These are phyloP conservation scores for Lithophane ornitopus DNA, from an alignment of 2,888 invertebrate species.

Conservation along the genomic window DNA sequence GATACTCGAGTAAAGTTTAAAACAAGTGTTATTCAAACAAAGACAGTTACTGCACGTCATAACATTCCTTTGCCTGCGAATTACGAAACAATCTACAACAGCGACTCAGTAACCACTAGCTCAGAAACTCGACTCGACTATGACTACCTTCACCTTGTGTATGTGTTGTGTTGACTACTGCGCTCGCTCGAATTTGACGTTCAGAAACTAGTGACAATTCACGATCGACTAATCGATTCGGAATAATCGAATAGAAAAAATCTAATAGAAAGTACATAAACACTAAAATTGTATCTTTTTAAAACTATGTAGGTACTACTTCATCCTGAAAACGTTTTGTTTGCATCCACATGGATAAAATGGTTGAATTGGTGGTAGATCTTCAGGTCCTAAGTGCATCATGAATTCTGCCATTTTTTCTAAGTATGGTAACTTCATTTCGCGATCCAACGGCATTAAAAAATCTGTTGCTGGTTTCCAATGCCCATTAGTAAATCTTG, in stretches of 20 bases:
- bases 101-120: constrained; percentile 78
- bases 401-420: constrained; percentile 77
- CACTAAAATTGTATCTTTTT: background rate
- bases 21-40: constrained; percentile 86
- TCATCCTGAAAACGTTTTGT: constrained; percentile 59
- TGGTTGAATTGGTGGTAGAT: constrained; percentile 76
- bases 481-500: constrained; percentile 79
- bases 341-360: constrained; percentile 77
- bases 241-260: constrained; percentile 3
- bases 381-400: constrained; percentile 73
- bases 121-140: constrained; percentile 38
- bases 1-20: constrained; percentile 75
- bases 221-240: constrained; percentile 20
- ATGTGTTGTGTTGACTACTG: constrained; percentile 48
- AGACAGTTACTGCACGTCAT: constrained; percentile 90
- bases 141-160: constrained; percentile 51
- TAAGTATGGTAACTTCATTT: constrained; percentile 81
- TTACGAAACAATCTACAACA: constrained; percentile 75
- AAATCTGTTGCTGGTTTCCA: constrained; percentile 86
- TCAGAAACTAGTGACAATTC: constrained; percentile 49
- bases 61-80: constrained; percentile 84
- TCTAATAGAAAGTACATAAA: background rate
- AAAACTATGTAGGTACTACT: background rate
- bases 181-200: constrained; percentile 47
- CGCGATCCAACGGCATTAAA: constrained; percentile 79